Conservation (phyloP, 2,113 vertebrate species). For the Empidonax traillii region DNA sequence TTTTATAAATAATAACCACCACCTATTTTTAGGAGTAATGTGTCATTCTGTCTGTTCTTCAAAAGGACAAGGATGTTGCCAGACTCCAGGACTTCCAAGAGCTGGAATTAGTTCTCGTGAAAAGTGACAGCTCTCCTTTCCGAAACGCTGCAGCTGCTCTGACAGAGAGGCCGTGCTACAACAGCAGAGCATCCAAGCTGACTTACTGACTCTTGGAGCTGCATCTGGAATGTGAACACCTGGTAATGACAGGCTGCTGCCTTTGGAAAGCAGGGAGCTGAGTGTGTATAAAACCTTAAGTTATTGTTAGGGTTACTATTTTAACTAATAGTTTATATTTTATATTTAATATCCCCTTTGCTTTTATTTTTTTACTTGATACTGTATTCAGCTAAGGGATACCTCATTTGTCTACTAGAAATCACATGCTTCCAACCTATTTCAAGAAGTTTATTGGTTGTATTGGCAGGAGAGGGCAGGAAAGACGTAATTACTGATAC, state of each 20-base stretch:
- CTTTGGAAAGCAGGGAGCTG: neutral
- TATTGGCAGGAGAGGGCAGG: neutral
- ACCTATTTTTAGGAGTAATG: neutral
- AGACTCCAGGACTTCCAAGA: conserved; percentile 92
- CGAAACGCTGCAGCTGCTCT: conserved; percentile 45
- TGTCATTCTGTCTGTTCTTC: neutral
- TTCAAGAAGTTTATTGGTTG: neutral
- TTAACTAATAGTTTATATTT: conserved; percentile 48
- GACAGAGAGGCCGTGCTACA: conserved; percentile 82
- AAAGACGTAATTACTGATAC: neutral
- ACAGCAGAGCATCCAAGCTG: conserved; percentile 83
- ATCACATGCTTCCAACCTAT: neutral
- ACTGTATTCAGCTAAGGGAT: conserved; percentile 17
- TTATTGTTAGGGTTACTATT: conserved; percentile 57
- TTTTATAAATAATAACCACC: neutral
- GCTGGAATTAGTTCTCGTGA: conserved; percentile 83
- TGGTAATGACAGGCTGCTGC: neutral
- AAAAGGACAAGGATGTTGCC: conserved; percentile 89
- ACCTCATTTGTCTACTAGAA: conserved; percentile 30
- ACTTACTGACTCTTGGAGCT: conserved; percentile 74
- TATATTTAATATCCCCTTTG: conserved; percentile 32
- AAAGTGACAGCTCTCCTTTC: conserved; percentile 72
- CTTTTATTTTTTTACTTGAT: conserved; percentile 55
- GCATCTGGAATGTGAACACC: neutral
- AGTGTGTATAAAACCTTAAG: conserved; percentile 3